Evolutionary conservation across 2,797 vertebrate species (phyloP).

Genomic region (Gymnothorax reevesii): DNA sequence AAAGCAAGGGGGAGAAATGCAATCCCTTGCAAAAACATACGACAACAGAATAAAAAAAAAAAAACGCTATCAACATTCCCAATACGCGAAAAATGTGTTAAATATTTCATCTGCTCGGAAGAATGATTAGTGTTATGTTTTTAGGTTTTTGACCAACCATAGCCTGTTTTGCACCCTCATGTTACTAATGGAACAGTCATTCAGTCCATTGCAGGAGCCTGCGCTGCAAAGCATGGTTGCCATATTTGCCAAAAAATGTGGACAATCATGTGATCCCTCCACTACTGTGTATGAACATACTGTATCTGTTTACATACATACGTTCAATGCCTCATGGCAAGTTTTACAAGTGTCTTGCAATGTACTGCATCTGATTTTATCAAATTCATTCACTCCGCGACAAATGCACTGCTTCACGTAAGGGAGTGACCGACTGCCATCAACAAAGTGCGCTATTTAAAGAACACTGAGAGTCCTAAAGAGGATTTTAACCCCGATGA

Average conservation of each 20-base stretch:
- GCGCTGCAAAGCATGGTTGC: constrained; percentile 24
- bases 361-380: not conserved
- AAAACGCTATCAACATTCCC: not conserved
- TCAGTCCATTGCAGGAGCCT: constrained; percentile 10
- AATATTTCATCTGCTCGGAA: not conserved
- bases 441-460: not conserved
- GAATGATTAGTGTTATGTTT: not conserved
- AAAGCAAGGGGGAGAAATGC: not conserved
- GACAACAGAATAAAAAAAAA: not conserved
- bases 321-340: not conserved
- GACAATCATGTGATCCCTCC: constrained; percentile 23
- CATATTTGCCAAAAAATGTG: constrained; percentile 27
- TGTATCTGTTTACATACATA: not conserved
- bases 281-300: not conserved
- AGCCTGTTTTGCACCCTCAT: constrained; percentile 15
- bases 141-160: not conserved
- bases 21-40: not conserved
- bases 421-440: too few species aligned
- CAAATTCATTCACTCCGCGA: not conserved
- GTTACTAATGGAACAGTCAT: constrained; percentile 29
- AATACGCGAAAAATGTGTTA: not conserved
- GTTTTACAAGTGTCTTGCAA: not conserved
- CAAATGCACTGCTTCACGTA: not conserved
- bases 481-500: not conserved
- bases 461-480: not conserved